These are phyloP conservation scores for Iselma pallidipennis DNA, from an alignment of 2,888 invertebrate genomes.

Conservation along the genomic window DNA sequence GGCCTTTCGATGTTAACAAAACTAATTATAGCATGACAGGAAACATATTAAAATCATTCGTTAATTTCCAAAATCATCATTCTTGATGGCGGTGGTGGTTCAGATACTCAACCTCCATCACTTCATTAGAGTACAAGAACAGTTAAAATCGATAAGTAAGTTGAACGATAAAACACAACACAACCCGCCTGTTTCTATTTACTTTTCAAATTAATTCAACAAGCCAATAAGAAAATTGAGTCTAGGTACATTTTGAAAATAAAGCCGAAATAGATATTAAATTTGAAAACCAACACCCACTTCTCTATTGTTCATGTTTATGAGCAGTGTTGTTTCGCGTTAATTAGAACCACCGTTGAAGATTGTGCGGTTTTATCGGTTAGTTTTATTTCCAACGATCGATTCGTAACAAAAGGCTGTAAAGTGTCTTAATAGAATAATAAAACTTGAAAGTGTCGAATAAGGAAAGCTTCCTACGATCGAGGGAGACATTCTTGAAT, in stretches of 20 bases:
- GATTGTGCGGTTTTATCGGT: background rate
- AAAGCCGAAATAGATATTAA: background rate
- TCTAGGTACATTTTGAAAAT: constrained; percentile 7
- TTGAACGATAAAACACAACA: constrained; percentile 15
- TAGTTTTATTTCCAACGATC: constrained; percentile 8
- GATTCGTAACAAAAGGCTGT: constrained; percentile 22
- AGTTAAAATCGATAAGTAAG: constrained; percentile 15
- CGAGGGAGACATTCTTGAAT: constrained; percentile 29
- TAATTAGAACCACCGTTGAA: background rate
- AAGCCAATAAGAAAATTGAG: constrained; percentile 13
- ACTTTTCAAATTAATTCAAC: constrained; percentile 11
- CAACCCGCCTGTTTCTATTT: constrained; percentile 7
- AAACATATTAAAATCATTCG: constrained; percentile 20
- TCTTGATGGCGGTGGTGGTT: constrained; percentile 4
- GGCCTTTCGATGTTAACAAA: constrained; percentile 19
- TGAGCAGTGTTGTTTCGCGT: constrained; percentile 16
- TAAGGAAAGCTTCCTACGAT: constrained; percentile 26
- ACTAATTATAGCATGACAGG: constrained; percentile 20
- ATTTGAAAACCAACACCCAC: background rate
- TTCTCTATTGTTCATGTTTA: background rate
- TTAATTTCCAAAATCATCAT: constrained; percentile 15
- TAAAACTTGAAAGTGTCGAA: constrained; percentile 29
- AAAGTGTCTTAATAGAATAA: constrained; percentile 28
- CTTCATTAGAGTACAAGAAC: constrained; percentile 11
- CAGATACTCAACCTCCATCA: background rate